A percentile compares a stretch with the other conserved stretches of the same genome.
These are phyloP conservation scores for Mionectes olivaceus DNA, from an alignment of 2,797 vertebrate genomes.

Conservation along the genomic window DNA sequence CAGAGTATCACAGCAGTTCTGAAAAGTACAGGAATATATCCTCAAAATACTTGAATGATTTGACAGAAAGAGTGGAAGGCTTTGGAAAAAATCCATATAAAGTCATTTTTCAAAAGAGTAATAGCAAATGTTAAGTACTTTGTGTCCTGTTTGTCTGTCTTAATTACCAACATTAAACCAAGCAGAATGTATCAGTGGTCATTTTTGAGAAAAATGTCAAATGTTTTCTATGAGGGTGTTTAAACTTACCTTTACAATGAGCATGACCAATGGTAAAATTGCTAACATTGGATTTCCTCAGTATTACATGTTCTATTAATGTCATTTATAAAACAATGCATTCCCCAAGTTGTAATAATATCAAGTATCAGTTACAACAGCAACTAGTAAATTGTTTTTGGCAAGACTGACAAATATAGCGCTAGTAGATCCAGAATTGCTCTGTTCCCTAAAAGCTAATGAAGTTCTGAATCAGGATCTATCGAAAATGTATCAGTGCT, in stretches of 20 bases:
- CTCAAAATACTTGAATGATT: neutral
- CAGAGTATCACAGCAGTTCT: neutral
- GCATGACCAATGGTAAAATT: neutral
- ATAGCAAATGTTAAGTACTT: neutral
- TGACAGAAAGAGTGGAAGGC: neutral
- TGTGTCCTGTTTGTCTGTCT: neutral
- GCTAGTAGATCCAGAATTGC: neutral
- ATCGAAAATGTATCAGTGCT: neutral
- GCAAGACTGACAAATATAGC: conserved; percentile 16
- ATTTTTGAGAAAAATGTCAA: neutral
- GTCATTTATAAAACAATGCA: conserved; percentile 5
- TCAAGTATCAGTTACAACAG: conserved; percentile 43
- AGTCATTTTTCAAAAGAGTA: neutral
- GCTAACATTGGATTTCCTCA: neutral
- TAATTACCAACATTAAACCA: neutral
- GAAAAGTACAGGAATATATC: neutral
- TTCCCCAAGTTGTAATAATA: conserved; percentile 31
- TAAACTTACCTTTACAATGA: neutral
- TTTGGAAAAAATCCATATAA: neutral
- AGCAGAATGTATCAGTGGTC: neutral
- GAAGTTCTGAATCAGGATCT: neutral
- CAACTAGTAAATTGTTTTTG: conserved; percentile 48
- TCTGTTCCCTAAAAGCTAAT: conserved; percentile 36
- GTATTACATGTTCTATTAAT: neutral
- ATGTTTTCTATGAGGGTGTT: neutral